These are phyloP conservation scores for Liopterus haemorrhoidalis DNA, from an alignment of 2,888 invertebrate species.

Conservation along the genomic window DNA sequence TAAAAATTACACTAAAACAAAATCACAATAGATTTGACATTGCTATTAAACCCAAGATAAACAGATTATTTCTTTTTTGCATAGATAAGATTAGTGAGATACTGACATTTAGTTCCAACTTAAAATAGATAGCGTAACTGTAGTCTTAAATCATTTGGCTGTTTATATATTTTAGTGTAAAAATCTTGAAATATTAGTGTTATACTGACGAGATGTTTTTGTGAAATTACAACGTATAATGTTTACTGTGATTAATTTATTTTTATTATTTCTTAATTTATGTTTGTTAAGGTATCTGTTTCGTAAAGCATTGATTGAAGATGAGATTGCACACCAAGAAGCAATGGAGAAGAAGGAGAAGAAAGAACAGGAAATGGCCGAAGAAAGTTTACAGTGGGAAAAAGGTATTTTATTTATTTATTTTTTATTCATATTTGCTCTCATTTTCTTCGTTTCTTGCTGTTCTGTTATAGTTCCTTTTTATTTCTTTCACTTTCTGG, in stretches of 20 bases:
- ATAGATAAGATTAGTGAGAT: too few relatives aligned
- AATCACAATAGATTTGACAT: too few relatives aligned
- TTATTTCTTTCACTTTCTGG: constrained; percentile 1
- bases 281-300: constrained; percentile 59
- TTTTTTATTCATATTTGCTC: constrained; percentile 10
- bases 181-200: background rate
- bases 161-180: constrained; percentile 21
- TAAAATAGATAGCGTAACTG: background rate
- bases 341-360: constrained; percentile 50
- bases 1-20: too few relatives aligned
- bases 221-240: background rate
- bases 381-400: constrained; percentile 47
- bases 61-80: too few relatives aligned
- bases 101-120: background rate
- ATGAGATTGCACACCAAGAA: constrained; percentile 64
- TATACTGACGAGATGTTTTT: constrained; percentile 1
- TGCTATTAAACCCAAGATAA: too few relatives aligned
- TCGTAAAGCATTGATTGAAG: constrained; percentile 70
- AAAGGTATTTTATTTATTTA: constrained; percentile 41
- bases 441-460: constrained; percentile 3
- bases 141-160: background rate
- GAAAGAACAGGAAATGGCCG: constrained; percentile 47
- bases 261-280: constrained; percentile 6
- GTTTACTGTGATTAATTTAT: background rate
- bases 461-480: background rate